Percentiles rank a stretch among this genome's conserved stretches.
Conservation (phyloP, 2,888 invertebrate genomes). For the Acanthosoma haemorrhoidale region DNA sequence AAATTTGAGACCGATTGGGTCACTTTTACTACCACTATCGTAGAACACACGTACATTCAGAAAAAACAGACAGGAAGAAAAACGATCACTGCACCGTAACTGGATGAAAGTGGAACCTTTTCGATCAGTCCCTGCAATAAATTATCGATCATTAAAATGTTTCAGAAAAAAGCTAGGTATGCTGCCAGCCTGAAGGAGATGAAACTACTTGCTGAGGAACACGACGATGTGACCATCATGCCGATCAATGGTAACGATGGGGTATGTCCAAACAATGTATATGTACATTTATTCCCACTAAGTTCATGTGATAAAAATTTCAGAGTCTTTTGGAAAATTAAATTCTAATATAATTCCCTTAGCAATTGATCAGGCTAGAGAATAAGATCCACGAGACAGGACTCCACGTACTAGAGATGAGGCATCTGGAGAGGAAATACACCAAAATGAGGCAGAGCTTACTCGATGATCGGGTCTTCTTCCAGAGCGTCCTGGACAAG, state of each 20-base stretch:
- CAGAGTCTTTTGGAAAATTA: too few species aligned
- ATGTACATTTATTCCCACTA: too few species aligned
- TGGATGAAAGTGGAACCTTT: too few species aligned
- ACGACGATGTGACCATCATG: slow-evolving; percentile 52
- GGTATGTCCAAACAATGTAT: too few species aligned
- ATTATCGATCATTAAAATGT: slow-evolving; percentile 32
- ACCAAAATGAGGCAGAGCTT: slow-evolving; percentile 60
- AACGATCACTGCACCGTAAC: too few species aligned
- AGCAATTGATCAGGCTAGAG: slow-evolving; percentile 57
- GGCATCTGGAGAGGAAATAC: slow-evolving; percentile 72
- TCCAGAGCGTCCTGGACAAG: slow-evolving; percentile 64
- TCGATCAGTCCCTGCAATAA: too few species aligned
- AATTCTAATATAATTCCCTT: too few species aligned
- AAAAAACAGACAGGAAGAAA: too few species aligned
- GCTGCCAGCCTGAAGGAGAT: slow-evolving; percentile 15
- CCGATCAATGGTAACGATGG: neutral
- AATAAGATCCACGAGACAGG: slow-evolving; percentile 75
- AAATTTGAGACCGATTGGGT: too few species aligned
- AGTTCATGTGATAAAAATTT: too few species aligned
- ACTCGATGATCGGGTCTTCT: slow-evolving; percentile 64
- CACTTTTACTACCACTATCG: too few species aligned
- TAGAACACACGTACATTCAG: too few species aligned
- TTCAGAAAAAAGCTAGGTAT: slow-evolving; percentile 54
- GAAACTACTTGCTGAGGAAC: slow-evolving; percentile 54
- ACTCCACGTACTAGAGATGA: slow-evolving; percentile 76